Evolutionary conservation across 2,888 invertebrate species (phyloP).

Genomic region (Lydus trimaculatus): DNA sequence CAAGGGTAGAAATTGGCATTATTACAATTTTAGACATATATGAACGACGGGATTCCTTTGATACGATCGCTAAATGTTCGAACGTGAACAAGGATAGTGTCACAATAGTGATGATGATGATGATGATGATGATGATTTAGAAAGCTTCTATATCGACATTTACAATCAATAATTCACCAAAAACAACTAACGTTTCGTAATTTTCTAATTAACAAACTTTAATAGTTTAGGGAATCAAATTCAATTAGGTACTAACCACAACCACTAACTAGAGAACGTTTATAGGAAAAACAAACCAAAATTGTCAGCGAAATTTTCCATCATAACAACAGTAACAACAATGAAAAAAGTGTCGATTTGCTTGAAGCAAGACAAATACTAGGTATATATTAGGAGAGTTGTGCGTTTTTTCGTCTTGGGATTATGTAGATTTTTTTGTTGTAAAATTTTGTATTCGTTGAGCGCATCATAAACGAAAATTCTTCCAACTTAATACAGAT

Average conservation of each 20-base stretch:
- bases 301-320: background rate
- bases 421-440: background rate
- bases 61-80: constrained; percentile 24
- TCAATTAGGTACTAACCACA: too few species aligned
- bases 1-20: background rate
- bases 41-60: constrained; percentile 26
- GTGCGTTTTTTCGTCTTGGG: background rate
- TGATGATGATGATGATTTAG: constrained; percentile 18
- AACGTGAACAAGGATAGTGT: constrained; percentile 13
- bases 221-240: too few species aligned
- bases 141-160: constrained; percentile 11
- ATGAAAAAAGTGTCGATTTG: background rate
- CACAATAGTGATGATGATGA: background rate
- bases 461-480: background rate
- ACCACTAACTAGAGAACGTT: background rate
- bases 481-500: background rate
- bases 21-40: constrained; percentile 4
- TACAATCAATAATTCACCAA: constrained; percentile 22
- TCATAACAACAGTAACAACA: too few species aligned
- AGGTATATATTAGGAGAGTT: too few species aligned
- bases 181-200: background rate
- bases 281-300: background rate
- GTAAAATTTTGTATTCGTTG: background rate
- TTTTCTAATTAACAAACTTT: background rate
- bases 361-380: background rate